Evolutionary conservation across 1,140 invertebrate species (phyloP).

Genomic region (Papilio xuthus): DNA sequence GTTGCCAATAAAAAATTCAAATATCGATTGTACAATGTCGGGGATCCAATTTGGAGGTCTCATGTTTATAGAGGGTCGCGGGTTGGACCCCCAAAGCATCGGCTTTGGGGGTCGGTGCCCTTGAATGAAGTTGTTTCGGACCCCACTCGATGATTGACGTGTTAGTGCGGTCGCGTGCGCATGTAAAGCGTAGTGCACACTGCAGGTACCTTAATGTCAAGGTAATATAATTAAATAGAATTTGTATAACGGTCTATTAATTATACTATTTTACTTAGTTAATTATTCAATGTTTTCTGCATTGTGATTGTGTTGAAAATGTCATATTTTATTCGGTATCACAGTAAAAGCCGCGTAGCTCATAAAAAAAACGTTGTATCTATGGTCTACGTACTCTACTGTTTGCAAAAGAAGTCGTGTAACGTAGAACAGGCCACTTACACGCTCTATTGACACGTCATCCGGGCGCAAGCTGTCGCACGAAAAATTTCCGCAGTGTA

Average conservation of each 20-base stretch:
- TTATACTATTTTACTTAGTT: too few relatives aligned
- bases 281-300: too few relatives aligned
- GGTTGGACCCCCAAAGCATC: constrained; percentile 42
- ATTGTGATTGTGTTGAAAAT: not conserved
- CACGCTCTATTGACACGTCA: constrained; percentile 39
- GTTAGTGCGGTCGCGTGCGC: constrained; percentile 50
- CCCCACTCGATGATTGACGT: constrained; percentile 49
- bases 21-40: constrained; percentile 57
- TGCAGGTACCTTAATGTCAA: constrained; percentile 25
- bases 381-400: not conserved
- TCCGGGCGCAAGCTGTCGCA: constrained; percentile 55
- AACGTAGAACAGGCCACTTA: constrained; percentile 21
- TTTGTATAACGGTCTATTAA: too few relatives aligned
- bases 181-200: constrained; percentile 41
- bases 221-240: not conserved
- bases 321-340: not conserved
- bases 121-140: constrained; percentile 34
- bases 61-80: constrained; percentile 60
- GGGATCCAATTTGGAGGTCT: constrained; percentile 60
- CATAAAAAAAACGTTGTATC: not conserved
- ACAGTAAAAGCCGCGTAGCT: not conserved
- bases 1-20: constrained; percentile 63
- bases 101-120: not conserved
- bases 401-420: constrained; percentile 5
- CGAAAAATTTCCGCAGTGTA: constrained; percentile 52